phyloP scores from a whole-genome alignment of 2,888 invertebrate species.

The Pyralis farinalis region DNA sequence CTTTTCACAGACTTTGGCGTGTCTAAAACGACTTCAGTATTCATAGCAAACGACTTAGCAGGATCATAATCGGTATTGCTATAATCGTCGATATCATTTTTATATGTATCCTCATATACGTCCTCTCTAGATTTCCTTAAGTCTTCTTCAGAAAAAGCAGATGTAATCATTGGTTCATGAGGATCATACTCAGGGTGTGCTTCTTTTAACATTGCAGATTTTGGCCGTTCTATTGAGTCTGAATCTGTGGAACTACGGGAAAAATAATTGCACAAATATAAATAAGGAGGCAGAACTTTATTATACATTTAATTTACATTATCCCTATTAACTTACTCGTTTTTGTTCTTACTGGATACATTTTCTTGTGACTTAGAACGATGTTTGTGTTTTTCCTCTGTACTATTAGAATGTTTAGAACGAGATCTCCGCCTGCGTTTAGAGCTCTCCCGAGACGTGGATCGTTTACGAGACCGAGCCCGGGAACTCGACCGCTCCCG shows the following conservation, averaged over 20 bases:
- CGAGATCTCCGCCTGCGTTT: slow-evolving; percentile 29
- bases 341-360: slow-evolving; percentile 50
- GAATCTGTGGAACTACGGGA: slow-evolving; percentile 63
- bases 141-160: slow-evolving; percentile 72
- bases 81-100: slow-evolving; percentile 49
- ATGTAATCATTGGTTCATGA: slow-evolving; percentile 75
- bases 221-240: slow-evolving; percentile 68
- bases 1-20: slow-evolving; percentile 36
- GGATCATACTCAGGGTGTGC: slow-evolving; percentile 72
- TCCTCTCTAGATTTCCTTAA: slow-evolving; percentile 66
- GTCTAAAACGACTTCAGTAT: slow-evolving; percentile 42
- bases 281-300: neutral
- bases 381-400: slow-evolving; percentile 48
- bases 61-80: slow-evolving; percentile 48
- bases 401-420: slow-evolving; percentile 38
- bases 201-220: slow-evolving; percentile 70
- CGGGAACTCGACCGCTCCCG: slow-evolving; percentile 37
- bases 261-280: neutral
- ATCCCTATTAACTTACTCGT: slow-evolving; percentile 55
- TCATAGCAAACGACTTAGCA: slow-evolving; percentile 50
- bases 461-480: slow-evolving; percentile 30
- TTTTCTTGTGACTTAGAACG: slow-evolving; percentile 68
- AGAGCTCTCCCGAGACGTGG: slow-evolving; percentile 10
- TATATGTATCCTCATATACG: slow-evolving; percentile 57
- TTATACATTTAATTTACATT: neutral